These are phyloP conservation scores for Hiodon alosoides DNA, from an alignment of 2,113 vertebrate species.

Conservation along the genomic window DNA sequence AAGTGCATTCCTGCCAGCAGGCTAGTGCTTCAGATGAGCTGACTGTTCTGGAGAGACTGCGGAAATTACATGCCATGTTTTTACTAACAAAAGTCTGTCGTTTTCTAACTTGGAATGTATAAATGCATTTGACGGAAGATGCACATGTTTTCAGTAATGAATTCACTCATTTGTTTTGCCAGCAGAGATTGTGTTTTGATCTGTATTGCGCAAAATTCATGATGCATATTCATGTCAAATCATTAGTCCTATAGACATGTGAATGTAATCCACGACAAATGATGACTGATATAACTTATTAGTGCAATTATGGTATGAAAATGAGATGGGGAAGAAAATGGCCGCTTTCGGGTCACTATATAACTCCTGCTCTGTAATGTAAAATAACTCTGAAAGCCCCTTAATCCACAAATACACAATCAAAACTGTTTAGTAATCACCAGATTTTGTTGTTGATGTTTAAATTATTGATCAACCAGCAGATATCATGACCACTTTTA, in stretches of 20 bases:
- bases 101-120: slow-evolving; percentile 25
- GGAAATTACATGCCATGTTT: not conserved
- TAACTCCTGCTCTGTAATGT: not conserved
- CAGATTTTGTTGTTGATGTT: no score
- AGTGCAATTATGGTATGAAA: not conserved
- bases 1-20: not conserved
- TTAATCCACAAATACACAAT: no score
- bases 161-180: slow-evolving; percentile 16
- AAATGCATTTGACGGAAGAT: not conserved
- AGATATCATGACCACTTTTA: no score
- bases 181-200: not conserved
- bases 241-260: not conserved
- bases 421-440: no score
- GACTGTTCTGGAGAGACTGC: slow-evolving; percentile 1
- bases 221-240: not conserved
- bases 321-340: not conserved
- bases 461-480: no score
- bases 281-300: no score
- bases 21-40: not conserved
- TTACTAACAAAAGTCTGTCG: slow-evolving; percentile 14
- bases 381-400: no score
- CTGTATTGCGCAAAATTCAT: not conserved
- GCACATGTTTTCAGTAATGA: slow-evolving; percentile 11
- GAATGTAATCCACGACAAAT: slow-evolving; percentile 15
- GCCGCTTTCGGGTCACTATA: not conserved